Conservation (phyloP, 2,113 vertebrate species). For the Melanerpes formicivorus region DNA sequence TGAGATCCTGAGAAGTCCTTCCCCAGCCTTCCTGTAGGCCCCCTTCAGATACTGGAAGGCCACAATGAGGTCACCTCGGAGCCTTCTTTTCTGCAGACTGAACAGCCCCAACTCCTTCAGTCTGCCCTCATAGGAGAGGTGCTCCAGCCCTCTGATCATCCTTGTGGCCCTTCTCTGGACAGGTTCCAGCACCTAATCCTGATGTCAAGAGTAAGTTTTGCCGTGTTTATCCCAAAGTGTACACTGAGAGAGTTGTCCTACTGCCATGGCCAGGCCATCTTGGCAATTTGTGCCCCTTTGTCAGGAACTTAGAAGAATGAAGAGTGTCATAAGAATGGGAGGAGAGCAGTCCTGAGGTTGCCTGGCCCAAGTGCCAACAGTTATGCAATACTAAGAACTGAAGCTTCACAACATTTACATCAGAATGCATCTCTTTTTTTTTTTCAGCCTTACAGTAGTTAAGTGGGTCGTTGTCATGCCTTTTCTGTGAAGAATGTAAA, state of each 20-base stretch:
- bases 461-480: neutral
- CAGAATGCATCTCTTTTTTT: neutral
- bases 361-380: accelerated
- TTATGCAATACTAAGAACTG: neutral
- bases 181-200: no score
- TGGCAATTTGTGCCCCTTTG: neutral
- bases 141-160: no score
- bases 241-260: neutral
- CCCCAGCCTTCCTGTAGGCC: no score
- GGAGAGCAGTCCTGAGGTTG: neutral
- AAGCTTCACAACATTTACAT: neutral
- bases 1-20: no score
- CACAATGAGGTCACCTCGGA: no score
- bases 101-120: no score
- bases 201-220: neutral
- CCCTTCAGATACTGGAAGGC: no score
- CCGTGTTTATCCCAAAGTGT: neutral
- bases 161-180: no score
- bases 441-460: neutral
- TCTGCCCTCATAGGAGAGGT: no score
- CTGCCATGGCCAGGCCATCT: neutral
- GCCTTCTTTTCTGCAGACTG: no score
- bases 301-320: neutral
- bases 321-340: neutral
- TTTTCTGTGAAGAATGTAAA: conserved; percentile 27